Conservation (phyloP, 2,888 invertebrate species). For the Scrobipalpa costella region DNA sequence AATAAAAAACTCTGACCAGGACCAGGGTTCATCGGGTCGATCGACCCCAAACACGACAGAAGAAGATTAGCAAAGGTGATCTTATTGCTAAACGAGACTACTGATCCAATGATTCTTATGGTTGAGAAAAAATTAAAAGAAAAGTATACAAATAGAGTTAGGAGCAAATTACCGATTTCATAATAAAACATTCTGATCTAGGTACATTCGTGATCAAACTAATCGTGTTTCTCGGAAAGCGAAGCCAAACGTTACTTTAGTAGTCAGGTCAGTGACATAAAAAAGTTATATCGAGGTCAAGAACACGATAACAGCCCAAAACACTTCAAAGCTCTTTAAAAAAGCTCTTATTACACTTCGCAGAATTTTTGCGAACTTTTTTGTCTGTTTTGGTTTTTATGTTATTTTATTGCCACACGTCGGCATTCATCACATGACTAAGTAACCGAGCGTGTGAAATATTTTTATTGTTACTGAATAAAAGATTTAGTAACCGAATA, state of each 20-base stretch:
- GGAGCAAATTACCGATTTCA: background rate
- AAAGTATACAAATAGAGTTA: no score
- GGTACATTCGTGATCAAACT: background rate
- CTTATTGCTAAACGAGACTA: no score
- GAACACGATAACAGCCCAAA: constrained; percentile 20
- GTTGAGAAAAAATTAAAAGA: no score
- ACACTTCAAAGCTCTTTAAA: background rate
- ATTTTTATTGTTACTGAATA: constrained; percentile 7
- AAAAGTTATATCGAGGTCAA: constrained; percentile 21
- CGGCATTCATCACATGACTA: constrained; percentile 5
- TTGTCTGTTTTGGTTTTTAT: background rate
- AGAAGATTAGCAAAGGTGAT: no score
- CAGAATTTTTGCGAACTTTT: constrained; percentile 1
- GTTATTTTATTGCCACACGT: background rate
- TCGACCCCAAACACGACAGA: no score
- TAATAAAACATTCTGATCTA: background rate
- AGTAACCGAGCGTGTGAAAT: constrained; percentile 7
- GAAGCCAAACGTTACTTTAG: constrained; percentile 20
- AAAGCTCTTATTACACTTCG: background rate
- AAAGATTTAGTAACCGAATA: background rate
- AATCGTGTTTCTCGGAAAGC: constrained; percentile 5
- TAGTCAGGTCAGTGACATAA: constrained; percentile 24
- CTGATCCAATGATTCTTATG: no score
- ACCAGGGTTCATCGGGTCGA: no score
- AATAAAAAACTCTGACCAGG: no score